A percentile compares a stretch with the other conserved stretches of the same genome.
These are phyloP conservation scores for Phalacrocorax brasilianus DNA, from an alignment of 2,113 vertebrate species.

Conservation along the genomic window DNA sequence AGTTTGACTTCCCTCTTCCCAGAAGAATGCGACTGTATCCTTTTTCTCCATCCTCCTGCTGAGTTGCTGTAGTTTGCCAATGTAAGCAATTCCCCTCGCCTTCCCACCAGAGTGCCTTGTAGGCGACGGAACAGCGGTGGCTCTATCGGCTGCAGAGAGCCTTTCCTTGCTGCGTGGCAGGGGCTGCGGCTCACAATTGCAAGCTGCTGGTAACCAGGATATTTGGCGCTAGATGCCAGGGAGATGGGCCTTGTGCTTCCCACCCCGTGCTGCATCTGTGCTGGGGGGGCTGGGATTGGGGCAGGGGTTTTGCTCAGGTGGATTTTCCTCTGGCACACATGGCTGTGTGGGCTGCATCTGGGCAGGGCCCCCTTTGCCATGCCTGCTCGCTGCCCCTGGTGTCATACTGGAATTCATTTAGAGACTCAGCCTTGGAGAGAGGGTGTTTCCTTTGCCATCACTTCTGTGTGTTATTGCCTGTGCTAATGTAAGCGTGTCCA, in stretches of 20 bases:
- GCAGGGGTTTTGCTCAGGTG: accelerated
- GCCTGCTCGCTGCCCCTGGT: background rate
- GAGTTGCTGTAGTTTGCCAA: background rate
- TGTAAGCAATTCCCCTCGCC: background rate
- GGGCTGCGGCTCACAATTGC: accelerated
- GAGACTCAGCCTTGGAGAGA: background rate
- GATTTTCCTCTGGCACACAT: background rate
- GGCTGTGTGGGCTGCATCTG: background rate
- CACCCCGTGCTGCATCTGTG: accelerated
- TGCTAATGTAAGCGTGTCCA: accelerated
- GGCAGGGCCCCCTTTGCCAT: background rate
- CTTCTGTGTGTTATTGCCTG: accelerated
- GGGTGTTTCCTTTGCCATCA: accelerated
- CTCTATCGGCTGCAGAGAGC: accelerated
- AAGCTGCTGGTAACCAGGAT: accelerated
- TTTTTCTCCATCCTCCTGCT: background rate
- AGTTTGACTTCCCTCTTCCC: conserved; percentile 10
- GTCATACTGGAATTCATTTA: accelerated
- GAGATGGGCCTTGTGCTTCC: background rate
- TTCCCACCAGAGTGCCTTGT: background rate
- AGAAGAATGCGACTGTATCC: background rate
- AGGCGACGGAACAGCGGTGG: background rate
- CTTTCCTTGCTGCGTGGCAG: background rate
- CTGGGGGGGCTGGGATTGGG: too few species aligned
- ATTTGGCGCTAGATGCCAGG: accelerated